Conservation (phyloP, 2,113 vertebrate genomes). For the Galeopterus variegatus region DNA sequence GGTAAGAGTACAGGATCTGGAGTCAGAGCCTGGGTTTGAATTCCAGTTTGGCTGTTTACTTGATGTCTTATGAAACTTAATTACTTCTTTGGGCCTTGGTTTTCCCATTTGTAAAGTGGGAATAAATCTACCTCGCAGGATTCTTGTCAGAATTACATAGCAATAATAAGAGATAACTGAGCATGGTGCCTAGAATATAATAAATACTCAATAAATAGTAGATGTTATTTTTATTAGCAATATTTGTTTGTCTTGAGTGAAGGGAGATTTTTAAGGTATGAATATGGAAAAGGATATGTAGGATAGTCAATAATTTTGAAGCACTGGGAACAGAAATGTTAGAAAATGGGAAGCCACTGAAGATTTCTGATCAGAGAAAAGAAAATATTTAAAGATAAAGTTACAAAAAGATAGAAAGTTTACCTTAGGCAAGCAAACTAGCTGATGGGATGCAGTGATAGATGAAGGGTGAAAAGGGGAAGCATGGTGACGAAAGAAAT, state of each 20-base stretch:
- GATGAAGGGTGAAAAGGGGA: background rate
- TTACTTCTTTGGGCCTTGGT: background rate
- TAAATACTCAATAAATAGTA: background rate
- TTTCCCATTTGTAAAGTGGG: background rate
- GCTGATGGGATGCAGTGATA: background rate
- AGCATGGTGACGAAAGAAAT: background rate
- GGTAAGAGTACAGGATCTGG: background rate
- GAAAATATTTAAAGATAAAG: background rate
- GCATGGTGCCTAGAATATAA: background rate
- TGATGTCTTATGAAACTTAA: background rate
- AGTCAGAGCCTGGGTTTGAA: background rate
- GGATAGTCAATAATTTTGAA: background rate
- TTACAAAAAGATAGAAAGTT: background rate
- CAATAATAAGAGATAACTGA: slow-evolving; percentile 6
- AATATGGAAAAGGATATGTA: background rate
- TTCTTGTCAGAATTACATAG: background rate
- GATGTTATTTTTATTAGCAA: background rate
- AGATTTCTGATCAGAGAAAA: slow-evolving; percentile 34
- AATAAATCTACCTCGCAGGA: background rate
- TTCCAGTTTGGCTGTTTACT: background rate
- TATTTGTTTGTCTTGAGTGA: background rate
- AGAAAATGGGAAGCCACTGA: background rate
- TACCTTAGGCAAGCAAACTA: background rate
- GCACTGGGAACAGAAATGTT: background rate
- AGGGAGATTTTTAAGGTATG: slow-evolving; percentile 5